These are phyloP conservation scores for Dermochelys coriacea DNA, from an alignment of 2,797 vertebrate species.

Conservation along the genomic window DNA sequence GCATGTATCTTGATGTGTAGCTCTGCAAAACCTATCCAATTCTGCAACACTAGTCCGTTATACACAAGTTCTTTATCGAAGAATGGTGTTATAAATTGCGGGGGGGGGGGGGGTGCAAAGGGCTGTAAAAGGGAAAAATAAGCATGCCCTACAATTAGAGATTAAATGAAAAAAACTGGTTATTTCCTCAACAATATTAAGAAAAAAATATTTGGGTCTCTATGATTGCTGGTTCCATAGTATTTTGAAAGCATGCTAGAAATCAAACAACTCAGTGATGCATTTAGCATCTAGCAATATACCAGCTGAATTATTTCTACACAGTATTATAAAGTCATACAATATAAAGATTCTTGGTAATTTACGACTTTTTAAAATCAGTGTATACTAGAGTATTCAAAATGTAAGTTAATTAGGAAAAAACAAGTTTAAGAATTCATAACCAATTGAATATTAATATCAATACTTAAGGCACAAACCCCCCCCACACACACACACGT, in stretches of 20 bases:
- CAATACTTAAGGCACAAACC: not conserved
- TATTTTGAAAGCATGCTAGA: constrained; percentile 52
- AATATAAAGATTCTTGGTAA: not conserved
- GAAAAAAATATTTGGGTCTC: constrained; percentile 42
- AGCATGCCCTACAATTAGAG: constrained; percentile 82
- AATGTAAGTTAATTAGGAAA: not conserved
- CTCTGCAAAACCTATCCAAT: constrained; percentile 85
- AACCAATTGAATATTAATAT: not conserved
- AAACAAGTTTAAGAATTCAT: not conserved
- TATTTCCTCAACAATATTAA: constrained; percentile 57
- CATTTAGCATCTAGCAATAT: constrained; percentile 20
- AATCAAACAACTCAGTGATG: constrained; percentile 53
- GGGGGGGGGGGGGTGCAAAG: constrained; percentile 62
- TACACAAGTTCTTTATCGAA: constrained; percentile 77
- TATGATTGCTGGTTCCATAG: constrained; percentile 34
- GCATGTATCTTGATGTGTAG: constrained; percentile 92
- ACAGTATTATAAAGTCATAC: not conserved
- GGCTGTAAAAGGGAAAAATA: constrained; percentile 70
- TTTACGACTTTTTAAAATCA: not conserved
- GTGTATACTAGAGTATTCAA: not conserved
- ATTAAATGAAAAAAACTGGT: constrained; percentile 68
- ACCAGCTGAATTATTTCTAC: constrained; percentile 36
- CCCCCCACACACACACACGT: not conserved
- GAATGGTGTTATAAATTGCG: constrained; percentile 79
- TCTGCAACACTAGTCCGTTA: constrained; percentile 81